A percentile compares a stretch with the other conserved stretches of the same genome.
These are phyloP conservation scores for Pardalotus punctatus DNA, from an alignment of 2,113 vertebrate genomes.

Conservation along the genomic window DNA sequence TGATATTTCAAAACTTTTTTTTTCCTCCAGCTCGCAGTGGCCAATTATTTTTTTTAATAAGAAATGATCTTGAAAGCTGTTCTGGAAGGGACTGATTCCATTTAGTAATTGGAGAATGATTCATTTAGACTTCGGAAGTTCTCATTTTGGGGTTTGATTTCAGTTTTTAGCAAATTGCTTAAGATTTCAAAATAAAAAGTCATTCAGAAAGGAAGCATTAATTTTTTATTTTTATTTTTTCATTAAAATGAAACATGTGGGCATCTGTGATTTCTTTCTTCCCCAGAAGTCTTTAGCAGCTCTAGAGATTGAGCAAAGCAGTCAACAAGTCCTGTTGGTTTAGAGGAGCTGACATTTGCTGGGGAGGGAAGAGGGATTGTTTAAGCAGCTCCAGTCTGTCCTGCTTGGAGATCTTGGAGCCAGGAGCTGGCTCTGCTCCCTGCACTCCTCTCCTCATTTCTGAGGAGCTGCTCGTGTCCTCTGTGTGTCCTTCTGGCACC, in stretches of 20 bases:
- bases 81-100: background rate
- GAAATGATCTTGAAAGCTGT: background rate
- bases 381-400: background rate
- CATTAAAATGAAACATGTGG: background rate
- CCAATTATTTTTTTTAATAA: background rate
- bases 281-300: background rate
- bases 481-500: background rate
- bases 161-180: background rate
- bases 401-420: background rate
- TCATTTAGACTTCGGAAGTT: background rate
- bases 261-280: background rate
- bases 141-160: background rate
- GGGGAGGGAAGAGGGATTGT: background rate
- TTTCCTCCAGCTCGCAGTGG: background rate
- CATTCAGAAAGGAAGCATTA: background rate
- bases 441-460: background rate
- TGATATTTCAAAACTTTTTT: background rate
- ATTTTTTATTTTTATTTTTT: background rate
- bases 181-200: background rate
- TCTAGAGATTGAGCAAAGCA: background rate
- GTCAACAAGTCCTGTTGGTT: background rate
- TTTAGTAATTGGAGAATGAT: background rate
- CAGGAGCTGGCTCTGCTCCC: background rate
- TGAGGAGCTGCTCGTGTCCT: background rate
- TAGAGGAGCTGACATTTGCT: background rate